These are phyloP conservation scores for Ramazzottius varieornatus DNA, from an alignment of 2,888 invertebrate species.

Conservation along the genomic window DNA sequence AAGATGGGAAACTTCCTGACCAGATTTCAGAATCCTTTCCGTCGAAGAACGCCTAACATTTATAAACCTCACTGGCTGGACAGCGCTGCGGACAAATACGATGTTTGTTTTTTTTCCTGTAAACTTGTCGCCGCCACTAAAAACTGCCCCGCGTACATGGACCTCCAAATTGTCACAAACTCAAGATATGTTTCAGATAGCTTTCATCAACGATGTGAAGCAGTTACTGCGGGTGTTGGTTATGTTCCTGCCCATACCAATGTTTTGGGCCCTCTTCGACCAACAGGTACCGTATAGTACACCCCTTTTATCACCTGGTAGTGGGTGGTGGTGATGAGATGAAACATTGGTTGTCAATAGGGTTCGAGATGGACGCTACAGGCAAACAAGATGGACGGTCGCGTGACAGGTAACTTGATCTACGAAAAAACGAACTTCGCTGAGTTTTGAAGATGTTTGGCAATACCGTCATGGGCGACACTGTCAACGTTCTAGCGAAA, in stretches of 20 bases:
- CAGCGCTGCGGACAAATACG: constrained; percentile 52
- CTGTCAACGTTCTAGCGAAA: too few relatives aligned
- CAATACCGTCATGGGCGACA: too few relatives aligned
- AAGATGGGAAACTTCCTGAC: neutral
- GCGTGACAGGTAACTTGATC: constrained; percentile 9
- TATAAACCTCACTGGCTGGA: constrained; percentile 78
- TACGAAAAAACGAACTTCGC: neutral
- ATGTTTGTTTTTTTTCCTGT: constrained; percentile 18
- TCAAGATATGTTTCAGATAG: constrained; percentile 16
- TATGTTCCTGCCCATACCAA: constrained; percentile 25
- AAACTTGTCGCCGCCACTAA: neutral
- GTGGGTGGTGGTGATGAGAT: too few relatives aligned
- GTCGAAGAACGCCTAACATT: neutral
- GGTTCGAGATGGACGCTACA: constrained; percentile 25
- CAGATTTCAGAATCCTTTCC: neutral
- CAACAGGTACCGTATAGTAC: constrained; percentile 19
- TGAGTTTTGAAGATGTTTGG: neutral
- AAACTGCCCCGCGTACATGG: neutral
- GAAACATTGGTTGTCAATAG: constrained; percentile 9
- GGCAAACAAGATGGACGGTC: constrained; percentile 24
- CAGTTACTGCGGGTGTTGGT: constrained; percentile 19
- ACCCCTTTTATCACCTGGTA: neutral
- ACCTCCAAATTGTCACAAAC: too few relatives aligned
- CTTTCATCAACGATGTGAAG: constrained; percentile 22
- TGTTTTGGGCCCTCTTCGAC: constrained; percentile 29